A percentile compares a stretch with the other conserved stretches of the same genome.
phyloP scores from a whole-genome alignment of 2,888 invertebrate species.

The Zaprionus lineosus region DNA sequence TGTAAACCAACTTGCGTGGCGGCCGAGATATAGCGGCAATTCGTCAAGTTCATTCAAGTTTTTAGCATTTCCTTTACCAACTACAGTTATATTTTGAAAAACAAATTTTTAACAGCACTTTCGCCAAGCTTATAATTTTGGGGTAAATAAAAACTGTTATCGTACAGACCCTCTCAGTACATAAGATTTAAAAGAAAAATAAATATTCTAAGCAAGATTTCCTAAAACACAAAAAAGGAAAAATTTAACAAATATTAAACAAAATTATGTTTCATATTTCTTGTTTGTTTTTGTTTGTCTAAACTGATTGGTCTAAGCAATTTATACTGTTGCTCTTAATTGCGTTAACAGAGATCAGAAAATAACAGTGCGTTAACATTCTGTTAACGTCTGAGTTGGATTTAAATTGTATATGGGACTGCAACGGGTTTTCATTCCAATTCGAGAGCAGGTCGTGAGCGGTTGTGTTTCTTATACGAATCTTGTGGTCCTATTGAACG shows the following conservation, averaged over 20 bases:
- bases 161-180: background rate
- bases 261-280: no score
- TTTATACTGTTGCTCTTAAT: constrained; percentile 1
- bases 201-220: no score
- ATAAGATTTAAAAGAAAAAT: no score
- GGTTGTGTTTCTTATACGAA: constrained; percentile 62
- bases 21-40: constrained; percentile 39
- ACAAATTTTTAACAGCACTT: constrained; percentile 54
- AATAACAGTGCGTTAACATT: constrained; percentile 21
- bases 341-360: constrained; percentile 21
- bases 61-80: constrained; percentile 74
- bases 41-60: constrained; percentile 64
- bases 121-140: constrained; percentile 33
- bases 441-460: constrained; percentile 78
- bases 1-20: constrained; percentile 54
- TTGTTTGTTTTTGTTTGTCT: no score
- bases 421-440: constrained; percentile 76
- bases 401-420: constrained; percentile 50
- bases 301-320: background rate
- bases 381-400: constrained; percentile 42
- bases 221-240: no score
- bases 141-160: constrained; percentile 3
- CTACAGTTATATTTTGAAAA: constrained; percentile 65
- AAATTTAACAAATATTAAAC: no score
- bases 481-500: constrained; percentile 58